Percentiles rank a stretch among this genome's conserved stretches.
These are phyloP conservation scores for Cyclina sinensis DNA, from an alignment of 1,140 invertebrate genomes.

Conservation along the genomic window DNA sequence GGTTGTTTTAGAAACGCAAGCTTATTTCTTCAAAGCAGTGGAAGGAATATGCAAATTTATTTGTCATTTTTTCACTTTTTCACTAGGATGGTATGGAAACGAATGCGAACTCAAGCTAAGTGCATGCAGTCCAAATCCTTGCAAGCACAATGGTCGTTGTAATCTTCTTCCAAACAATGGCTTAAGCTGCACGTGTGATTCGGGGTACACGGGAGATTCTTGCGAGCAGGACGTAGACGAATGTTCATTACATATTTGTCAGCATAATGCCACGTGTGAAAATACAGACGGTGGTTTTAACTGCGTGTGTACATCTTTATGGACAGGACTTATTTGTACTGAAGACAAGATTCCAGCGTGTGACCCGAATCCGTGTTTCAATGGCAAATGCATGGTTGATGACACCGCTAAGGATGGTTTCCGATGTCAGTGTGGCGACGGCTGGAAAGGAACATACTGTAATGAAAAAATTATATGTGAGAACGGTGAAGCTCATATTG, in stretches of 20 bases:
- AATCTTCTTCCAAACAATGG: not conserved
- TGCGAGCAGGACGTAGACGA: slow-evolving; percentile 56
- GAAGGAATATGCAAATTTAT: too few species aligned
- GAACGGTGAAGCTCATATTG: not conserved
- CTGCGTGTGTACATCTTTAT: slow-evolving; percentile 44
- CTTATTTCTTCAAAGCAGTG: too few species aligned
- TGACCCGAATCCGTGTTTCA: slow-evolving; percentile 42
- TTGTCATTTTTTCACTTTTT: too few species aligned
- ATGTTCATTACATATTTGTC: slow-evolving; percentile 47
- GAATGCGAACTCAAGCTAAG: slow-evolving; percentile 47
- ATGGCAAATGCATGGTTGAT: slow-evolving; percentile 32
- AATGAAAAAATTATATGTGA: slow-evolving; percentile 11
- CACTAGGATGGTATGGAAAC: slow-evolving; percentile 58
- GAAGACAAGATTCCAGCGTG: slow-evolving; percentile 36
- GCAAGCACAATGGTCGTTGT: slow-evolving; percentile 37
- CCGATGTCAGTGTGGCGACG: slow-evolving; percentile 38
- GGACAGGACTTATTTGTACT: slow-evolving; percentile 47
- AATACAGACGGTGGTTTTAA: slow-evolving; percentile 44
- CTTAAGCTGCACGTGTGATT: slow-evolving; percentile 30
- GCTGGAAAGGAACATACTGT: slow-evolving; percentile 42
- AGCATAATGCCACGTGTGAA: slow-evolving; percentile 41
- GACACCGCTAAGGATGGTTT: not conserved
- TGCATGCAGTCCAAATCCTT: slow-evolving; percentile 57
- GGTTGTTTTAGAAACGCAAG: too few species aligned
- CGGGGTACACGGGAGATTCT: slow-evolving; percentile 22